phyloP scores from a whole-genome alignment of 2,888 invertebrate genomes.

The Drosophila neonasuta region DNA sequence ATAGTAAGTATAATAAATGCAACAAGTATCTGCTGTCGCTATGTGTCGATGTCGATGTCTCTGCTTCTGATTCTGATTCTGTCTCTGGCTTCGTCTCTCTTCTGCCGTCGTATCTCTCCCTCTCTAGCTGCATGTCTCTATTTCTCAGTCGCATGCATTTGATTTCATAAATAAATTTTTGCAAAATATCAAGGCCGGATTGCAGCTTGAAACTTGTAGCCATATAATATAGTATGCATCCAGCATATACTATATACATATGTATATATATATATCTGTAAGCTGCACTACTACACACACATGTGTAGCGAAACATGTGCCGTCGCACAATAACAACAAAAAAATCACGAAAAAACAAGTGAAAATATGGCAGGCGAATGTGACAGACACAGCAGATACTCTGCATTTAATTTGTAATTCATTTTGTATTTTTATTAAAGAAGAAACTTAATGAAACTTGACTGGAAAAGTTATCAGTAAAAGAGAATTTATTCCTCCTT shows the following conservation, averaged over 20 bases:
- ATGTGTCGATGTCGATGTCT: slow-evolving; percentile 23
- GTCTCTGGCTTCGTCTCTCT: too few relatives aligned
- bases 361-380: neutral
- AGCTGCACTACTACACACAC: neutral
- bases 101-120: slow-evolving; percentile 17
- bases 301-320: slow-evolving; percentile 38
- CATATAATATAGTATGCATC: slow-evolving; percentile 49
- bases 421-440: too few relatives aligned
- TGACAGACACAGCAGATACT: neutral
- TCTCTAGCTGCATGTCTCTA: slow-evolving; percentile 32
- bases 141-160: slow-evolving; percentile 68
- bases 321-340: slow-evolving; percentile 37
- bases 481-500: too few relatives aligned
- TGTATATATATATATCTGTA: slow-evolving; percentile 2
- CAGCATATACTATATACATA: slow-evolving; percentile 17
- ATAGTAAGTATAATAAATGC: slow-evolving; percentile 63
- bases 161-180: slow-evolving; percentile 77
- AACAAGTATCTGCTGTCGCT: slow-evolving; percentile 69
- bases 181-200: slow-evolving; percentile 76
- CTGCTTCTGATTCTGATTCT: neutral
- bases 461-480: too few relatives aligned
- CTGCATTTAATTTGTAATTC: too few relatives aligned
- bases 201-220: slow-evolving; percentile 74
- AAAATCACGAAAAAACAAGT: slow-evolving; percentile 37
- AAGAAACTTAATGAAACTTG: too few relatives aligned